Base-by-base conservation (phyloP, 1,140 invertebrate species). In the Drosophila rufa region DNA sequence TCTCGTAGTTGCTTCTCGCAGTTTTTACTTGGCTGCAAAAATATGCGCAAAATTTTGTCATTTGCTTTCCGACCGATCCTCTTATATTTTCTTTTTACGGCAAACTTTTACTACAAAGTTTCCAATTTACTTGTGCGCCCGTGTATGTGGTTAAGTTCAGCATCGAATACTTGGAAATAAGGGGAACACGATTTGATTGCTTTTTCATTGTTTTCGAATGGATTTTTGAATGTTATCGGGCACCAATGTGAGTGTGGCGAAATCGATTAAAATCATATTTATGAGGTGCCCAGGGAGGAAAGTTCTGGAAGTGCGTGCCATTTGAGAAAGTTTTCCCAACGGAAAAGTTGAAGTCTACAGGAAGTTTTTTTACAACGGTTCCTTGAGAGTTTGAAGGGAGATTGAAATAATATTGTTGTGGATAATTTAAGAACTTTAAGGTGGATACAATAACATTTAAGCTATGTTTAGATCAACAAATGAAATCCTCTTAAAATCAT, bases 181-280 rank as follows among this genome's bases (percentile, higher is more conserved):
- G 47, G 47, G 62, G 40, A 55, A 55, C 62, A 46, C 48, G 68
- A 84, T 81, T 75, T 84, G 84, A 89, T 89, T 89, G 84, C 84
- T 90, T 89, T 90, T 89, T 90, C 84, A 90, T 89, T 89, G 85
- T 89, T 90, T 87, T 90, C 78, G 73, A 89, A 90, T 90, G 78
- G 77, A 53, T 80, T 67, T 75, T 81, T 77, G 71, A 66, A 75
- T 48, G 59, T 57, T 47, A 45, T 19, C 55, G 73, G 27, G 57
- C 50, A 14, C 48, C 70, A 57, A 68, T 62, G 74, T 51, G 66
- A 46, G 53, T 76, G 82, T 81, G 80, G 59, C 60, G 71, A 80
- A 89, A 87, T 87, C 83, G 83, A 87, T 89, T 87, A 87, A 84
- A 78, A 84, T 89, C 80, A 89, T 84, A 89, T 90, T 87, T 89